Conservation (phyloP, 2,113 vertebrate genomes). For the Amblyornis subalaris region DNA sequence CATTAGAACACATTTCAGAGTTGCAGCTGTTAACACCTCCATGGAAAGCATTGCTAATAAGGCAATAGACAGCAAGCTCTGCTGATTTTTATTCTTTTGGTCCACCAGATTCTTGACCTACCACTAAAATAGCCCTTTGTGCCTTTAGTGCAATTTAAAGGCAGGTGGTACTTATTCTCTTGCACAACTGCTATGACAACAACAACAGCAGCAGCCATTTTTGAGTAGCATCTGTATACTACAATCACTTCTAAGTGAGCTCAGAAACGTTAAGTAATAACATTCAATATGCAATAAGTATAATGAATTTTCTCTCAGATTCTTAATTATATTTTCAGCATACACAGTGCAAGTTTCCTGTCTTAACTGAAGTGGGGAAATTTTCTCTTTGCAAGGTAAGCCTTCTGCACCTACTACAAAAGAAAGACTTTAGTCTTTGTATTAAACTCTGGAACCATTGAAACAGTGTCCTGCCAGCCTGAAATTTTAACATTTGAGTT, state of each 20-base stretch:
- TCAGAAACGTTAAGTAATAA: background rate
- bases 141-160: background rate
- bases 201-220: background rate
- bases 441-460: background rate
- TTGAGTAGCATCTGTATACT: background rate
- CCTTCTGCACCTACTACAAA: background rate
- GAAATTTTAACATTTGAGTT: background rate
- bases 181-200: background rate
- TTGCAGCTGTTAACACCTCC: background rate
- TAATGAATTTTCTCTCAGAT: background rate
- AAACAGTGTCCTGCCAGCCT: background rate
- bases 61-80: background rate
- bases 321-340: background rate
- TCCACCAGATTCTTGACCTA: background rate
- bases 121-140: background rate
- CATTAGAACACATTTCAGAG: background rate
- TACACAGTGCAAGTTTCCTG: background rate
- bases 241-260: background rate
- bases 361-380: background rate
- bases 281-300: background rate
- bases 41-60: background rate
- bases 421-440: background rate
- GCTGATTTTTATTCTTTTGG: background rate
- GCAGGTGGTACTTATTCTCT: background rate
- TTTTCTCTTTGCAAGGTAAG: background rate